Percentiles rank a stretch among this genome's conserved stretches.
Evolutionary conservation across 2,113 vertebrate genomes (phyloP).

Genomic region (Callorhinus ursinus): DNA sequence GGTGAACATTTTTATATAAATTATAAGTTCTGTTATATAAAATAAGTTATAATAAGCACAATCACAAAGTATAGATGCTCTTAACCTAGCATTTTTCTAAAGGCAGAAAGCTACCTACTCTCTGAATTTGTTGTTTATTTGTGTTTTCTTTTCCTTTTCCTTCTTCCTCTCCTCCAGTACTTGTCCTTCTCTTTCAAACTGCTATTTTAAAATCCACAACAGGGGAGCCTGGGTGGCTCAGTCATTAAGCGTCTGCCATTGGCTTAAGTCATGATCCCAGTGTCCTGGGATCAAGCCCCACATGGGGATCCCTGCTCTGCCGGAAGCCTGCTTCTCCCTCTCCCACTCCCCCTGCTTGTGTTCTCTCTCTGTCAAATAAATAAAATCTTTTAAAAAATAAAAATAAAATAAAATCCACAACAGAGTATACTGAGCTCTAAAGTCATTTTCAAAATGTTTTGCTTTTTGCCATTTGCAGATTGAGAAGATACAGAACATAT

Average conservation of each 20-base stretch:
- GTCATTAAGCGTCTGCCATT: no score
- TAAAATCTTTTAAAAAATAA: no score
- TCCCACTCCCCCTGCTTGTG: no score
- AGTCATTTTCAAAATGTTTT: conserved; percentile 35
- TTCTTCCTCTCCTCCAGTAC: not conserved
- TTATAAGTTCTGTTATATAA: not conserved
- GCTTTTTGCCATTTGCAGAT: conserved; percentile 84
- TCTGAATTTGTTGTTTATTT: not conserved
- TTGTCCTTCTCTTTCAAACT: not conserved
- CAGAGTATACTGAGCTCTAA: not conserved
- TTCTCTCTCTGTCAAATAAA: no score
- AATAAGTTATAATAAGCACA: not conserved
- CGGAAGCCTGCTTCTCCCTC: no score
- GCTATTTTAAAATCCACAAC: not conserved
- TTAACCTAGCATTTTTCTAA: not conserved
- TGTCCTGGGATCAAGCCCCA: no score
- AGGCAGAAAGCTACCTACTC: not conserved
- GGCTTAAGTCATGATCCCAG: no score
- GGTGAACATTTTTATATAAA: not conserved
- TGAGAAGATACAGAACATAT: conserved; percentile 88
- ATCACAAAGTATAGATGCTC: not conserved
- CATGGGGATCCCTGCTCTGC: no score
- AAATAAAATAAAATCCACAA: no score
- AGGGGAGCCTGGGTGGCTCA: not conserved
- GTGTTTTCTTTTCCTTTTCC: not conserved